Evolutionary conservation across 2,888 invertebrate genomes (phyloP).

Genomic region (Athetis lepigone): DNA sequence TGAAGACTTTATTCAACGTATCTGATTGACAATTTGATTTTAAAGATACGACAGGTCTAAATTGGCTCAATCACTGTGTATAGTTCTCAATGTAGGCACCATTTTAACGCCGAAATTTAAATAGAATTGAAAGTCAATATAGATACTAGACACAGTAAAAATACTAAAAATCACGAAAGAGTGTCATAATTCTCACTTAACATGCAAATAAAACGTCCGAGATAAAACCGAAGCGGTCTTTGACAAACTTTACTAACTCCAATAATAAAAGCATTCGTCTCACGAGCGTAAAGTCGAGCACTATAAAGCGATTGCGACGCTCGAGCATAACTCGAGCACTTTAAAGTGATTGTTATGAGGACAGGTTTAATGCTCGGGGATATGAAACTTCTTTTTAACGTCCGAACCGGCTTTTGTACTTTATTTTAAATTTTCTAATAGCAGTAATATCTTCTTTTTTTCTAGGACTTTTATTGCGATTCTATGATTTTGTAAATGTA

Average conservation of each 20-base stretch:
- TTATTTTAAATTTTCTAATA: constrained; percentile 37
- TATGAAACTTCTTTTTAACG: constrained; percentile 53
- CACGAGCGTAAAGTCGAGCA: constrained; percentile 56
- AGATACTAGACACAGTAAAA: constrained; percentile 1
- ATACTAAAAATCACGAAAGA: constrained; percentile 15
- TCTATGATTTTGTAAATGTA: neutral
- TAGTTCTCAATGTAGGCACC: neutral
- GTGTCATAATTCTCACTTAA: constrained; percentile 35
- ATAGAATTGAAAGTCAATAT: neutral
- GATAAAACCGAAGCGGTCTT: constrained; percentile 55
- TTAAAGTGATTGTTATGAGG: constrained; percentile 53
- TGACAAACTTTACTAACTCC: constrained; percentile 60
- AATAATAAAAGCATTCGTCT: constrained; percentile 60
- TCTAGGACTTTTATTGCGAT: neutral
- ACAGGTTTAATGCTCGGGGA: constrained; percentile 48
- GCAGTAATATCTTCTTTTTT: too few relatives aligned
- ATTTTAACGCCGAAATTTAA: neutral
- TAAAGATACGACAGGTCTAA: neutral
- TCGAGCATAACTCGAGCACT: constrained; percentile 49
- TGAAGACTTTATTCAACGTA: constrained; percentile 6
- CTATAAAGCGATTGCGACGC: constrained; percentile 56
- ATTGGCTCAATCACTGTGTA: too few relatives aligned
- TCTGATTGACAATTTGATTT: neutral
- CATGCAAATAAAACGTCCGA: constrained; percentile 48
- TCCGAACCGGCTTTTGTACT: constrained; percentile 39